Conservation (phyloP, 2,888 invertebrate genomes). For the Conchocele bisecta region DNA sequence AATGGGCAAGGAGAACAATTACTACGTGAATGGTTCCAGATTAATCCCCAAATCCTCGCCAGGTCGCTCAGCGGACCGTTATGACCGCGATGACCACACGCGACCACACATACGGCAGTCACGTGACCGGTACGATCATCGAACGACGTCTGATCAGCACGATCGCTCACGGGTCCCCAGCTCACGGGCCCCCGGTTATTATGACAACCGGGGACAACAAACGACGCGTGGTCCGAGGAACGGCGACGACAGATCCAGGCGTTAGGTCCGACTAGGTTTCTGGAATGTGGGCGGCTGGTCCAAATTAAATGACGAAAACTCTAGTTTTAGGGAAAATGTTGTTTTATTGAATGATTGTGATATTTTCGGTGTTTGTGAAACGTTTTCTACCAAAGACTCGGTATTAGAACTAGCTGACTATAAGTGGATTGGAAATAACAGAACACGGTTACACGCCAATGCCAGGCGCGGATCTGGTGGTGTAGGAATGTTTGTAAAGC, state of each 20-base stretch:
- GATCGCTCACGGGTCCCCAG: neutral
- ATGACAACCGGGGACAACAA: neutral
- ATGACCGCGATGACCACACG: neutral
- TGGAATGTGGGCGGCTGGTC: conserved; percentile 11
- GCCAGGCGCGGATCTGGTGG: conserved; percentile 10
- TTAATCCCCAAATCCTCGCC: conserved; percentile 1
- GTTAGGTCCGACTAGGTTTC: neutral
- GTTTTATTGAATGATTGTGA: conserved; percentile 13
- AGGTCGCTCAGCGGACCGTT: neutral
- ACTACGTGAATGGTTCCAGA: neutral
- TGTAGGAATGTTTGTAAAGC: conserved; percentile 17
- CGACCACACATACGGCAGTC: neutral
- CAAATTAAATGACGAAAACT: neutral
- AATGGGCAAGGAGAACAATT: neutral
- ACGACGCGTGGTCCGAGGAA: neutral
- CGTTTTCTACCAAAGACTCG: neutral
- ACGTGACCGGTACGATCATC: neutral
- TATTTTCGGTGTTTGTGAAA: conserved; percentile 12
- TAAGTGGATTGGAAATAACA: conserved; percentile 11
- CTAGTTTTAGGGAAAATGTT: conserved; percentile 7
- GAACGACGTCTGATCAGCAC: neutral
- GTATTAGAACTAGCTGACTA: conserved; percentile 1
- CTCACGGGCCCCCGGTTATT: neutral
- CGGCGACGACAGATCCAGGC: neutral
- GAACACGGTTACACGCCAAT: neutral